Base-by-base conservation (phyloP, 2,888 invertebrate genomes). In the Ischnus inquisitorius region DNA sequence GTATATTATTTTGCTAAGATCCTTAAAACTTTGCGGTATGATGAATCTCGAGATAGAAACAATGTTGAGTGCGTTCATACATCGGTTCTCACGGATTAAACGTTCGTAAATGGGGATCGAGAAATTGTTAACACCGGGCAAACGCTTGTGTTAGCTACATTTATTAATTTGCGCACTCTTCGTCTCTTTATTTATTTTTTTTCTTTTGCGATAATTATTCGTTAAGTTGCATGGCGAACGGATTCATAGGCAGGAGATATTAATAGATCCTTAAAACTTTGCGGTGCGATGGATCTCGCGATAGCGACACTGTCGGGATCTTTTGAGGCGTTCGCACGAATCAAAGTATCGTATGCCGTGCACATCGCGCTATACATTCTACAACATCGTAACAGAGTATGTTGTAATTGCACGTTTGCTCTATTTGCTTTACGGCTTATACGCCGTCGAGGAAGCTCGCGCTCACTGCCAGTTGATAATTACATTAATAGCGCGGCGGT, bases 191-290 rank as follows among this genome's bases (percentile, higher is more conserved):
- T 51, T 51, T 5, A 16, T 51, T 16, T 51, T 54, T 51, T 19
- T 16, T 51, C 16, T 51, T 51, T 51, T 16, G 19, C 22, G 3
- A 6, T 34, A 34, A 34, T 34, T 34, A 1, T 34, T 34, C 34
- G 34, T 34, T 34, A 34, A 34, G 34, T 34, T 34, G 34, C 34
- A 34, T 34, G 34, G 8, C 34, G 5, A 34, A 34, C 6, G 34
- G 34, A 34, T 34, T 34, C 8, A 34, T 34, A 34, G 34, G 4
- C 5, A 8, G 34, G 34, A 34, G 34, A 12, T 19, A 46, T 16
- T 16, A 46, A 74, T 62, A 62, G 28, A 48, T 74, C 46, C 60
- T 74, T 74, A 60, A 74, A 34, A 34, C 62, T 46, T n/a, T 28
- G 43, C 43, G 46, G 43, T 62, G 2, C 16, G 62, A 46, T 74